phyloP scores from a whole-genome alignment of 2,113 vertebrate species.

The Salvator merianae region DNA sequence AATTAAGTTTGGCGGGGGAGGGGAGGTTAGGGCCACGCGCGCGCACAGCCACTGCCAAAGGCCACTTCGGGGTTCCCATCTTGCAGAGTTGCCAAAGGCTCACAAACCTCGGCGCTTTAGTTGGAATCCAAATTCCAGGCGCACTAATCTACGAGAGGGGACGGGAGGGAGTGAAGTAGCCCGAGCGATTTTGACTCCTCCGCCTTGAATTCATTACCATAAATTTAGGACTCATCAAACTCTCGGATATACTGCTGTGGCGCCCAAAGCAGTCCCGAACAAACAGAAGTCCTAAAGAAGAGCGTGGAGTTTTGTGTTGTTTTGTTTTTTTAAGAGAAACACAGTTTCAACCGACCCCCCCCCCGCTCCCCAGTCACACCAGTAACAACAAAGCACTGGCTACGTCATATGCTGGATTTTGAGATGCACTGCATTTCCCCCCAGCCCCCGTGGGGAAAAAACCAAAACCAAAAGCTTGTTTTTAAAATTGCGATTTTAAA shows the following conservation, averaged over 20 bases:
- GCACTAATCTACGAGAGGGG: neutral
- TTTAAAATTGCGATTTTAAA: too few species aligned
- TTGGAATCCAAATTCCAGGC: neutral
- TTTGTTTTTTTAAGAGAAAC: neutral
- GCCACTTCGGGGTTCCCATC: neutral
- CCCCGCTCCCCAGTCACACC: too few species aligned
- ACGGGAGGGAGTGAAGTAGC: neutral
- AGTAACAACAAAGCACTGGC: neutral
- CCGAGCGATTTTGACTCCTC: neutral
- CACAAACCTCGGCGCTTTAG: neutral
- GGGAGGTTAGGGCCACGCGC: neutral
- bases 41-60: neutral
- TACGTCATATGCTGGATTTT: conserved; percentile 28
- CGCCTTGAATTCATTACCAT: neutral
- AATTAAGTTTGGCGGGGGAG: too few species aligned
- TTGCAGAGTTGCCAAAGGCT: neutral
- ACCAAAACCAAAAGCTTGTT: too few species aligned
- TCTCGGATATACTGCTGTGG: conserved; percentile 41
- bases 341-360: neutral
- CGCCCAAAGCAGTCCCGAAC: conserved; percentile 16
- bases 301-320: too few species aligned
- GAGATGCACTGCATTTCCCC: conserved; percentile 53
- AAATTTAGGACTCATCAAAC: conserved; percentile 42
- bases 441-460: conserved; percentile 64
- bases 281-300: neutral